Evolutionary conservation across 2,888 invertebrate genomes (phyloP), one percentile per base, ranked within the genome.

Genomic region (Anticlea derivata): DNA sequence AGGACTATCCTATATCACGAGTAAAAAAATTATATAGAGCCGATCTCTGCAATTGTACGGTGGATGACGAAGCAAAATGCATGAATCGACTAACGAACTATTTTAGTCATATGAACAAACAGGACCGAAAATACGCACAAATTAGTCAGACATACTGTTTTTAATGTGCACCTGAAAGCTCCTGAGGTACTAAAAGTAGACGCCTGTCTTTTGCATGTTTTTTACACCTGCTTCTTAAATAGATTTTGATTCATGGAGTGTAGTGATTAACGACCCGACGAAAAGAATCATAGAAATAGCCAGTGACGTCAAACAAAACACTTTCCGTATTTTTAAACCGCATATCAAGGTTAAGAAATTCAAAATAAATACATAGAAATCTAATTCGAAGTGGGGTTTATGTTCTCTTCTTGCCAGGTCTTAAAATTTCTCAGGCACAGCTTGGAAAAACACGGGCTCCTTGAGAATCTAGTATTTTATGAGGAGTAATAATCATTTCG

Each of bases 241-340:
- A 88, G 77, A 65, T 60, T 74, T 83, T 86, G 88, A 89, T 83
- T 89, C 89, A 89, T 75, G 69, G 66, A 61, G 63, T 75, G 70
- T 66, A 61, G 64, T 65, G 65, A 61, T 68, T 64, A 68, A 62
- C 61, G 61, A 61, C 66, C 68, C 60, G 64, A 66, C 68, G 68
- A 73, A 64, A 72, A 68, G 64, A 70, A 63, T 68, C 73, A 72
- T 78, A 64, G 68, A 82, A 86, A 88, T 85, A 84, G 80, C 41
- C 48, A 50, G 64, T 84, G 83, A 84, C 86, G 86, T 86, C 85
- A 84, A 80, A 77, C 71, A 71, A 74, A 62, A 71, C 63, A 65
- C 62, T 66, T 73, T 73, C 75, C 72, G 73, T 75, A 74, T 77
- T 80, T 66, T 64, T 63, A 66, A 67, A 70, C 64, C 65, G 57